These are phyloP conservation scores for Apodemus agrarius DNA, from an alignment of 2,797 vertebrate genomes.

Conservation along the genomic window DNA sequence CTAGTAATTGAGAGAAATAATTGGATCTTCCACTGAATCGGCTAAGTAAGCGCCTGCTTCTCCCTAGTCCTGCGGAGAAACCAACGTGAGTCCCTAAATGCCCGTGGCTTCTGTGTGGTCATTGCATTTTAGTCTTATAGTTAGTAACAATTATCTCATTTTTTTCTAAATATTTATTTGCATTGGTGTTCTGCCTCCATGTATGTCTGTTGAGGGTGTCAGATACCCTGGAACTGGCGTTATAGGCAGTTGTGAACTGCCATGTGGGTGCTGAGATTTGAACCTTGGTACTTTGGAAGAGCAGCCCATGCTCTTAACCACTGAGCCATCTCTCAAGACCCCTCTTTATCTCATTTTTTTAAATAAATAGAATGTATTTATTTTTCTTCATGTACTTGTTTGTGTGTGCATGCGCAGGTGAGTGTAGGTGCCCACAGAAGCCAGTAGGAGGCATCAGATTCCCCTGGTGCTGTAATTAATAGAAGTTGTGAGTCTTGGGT, in stretches of 20 bases:
- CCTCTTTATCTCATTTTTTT: neutral
- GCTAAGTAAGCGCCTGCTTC: neutral
- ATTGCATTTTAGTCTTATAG: conserved; percentile 37
- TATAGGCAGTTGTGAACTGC: neutral
- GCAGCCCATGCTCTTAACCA: neutral
- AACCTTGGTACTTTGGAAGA: neutral
- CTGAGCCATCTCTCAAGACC: neutral
- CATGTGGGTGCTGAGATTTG: neutral
- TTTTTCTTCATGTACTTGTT: neutral
- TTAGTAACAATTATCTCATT: neutral
- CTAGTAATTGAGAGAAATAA: conserved; percentile 53
- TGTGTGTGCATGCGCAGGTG: neutral
- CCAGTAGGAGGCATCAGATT: neutral
- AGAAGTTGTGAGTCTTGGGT: neutral
- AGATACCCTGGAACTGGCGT: neutral
- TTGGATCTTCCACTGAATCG: conserved; percentile 24
- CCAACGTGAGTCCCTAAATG: conserved; percentile 22
- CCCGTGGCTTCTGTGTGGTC: neutral
- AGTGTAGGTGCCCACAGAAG: neutral
- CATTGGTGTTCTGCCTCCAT: neutral
- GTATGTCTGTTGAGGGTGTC: neutral
- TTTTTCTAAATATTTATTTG: neutral
- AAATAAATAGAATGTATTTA: neutral
- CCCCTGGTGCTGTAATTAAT: neutral
- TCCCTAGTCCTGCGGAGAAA: neutral